Conservation (phyloP, 2,113 vertebrate genomes). For the Miniopterus natalensis region DNA sequence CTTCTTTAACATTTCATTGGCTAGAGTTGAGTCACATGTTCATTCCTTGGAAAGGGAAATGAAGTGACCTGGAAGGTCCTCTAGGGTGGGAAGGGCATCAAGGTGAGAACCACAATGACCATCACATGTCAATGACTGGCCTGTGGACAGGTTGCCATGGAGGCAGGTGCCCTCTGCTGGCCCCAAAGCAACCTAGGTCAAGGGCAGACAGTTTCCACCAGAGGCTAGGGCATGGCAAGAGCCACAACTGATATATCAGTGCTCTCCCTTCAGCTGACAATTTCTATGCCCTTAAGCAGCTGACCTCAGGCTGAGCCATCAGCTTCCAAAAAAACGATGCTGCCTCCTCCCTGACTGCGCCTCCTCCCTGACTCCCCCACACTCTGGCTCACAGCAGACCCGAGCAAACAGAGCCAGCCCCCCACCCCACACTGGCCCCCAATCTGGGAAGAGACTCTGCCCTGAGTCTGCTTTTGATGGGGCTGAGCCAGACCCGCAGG, state of each 20-base stretch:
- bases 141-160: background rate
- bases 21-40: background rate
- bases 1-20: background rate
- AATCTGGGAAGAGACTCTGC: constrained; percentile 63
- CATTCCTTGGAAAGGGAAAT: background rate
- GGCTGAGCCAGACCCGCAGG: constrained; percentile 76
- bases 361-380: background rate
- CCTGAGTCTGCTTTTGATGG: constrained; percentile 78
- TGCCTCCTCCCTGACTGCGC: background rate
- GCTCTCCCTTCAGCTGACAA: background rate
- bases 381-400: constrained; percentile 16
- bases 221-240: background rate
- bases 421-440: constrained; percentile 12
- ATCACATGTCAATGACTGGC: background rate
- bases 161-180: background rate
- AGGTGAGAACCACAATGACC: background rate
- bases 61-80: background rate
- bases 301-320: background rate
- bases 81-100: background rate
- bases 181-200: background rate
- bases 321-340: background rate
- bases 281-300: background rate
- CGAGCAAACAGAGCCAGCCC: constrained; percentile 22
- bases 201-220: background rate
- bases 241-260: background rate